phyloP scores from a whole-genome alignment of 2,888 invertebrate species.

The Gastrophysa polygoni region DNA sequence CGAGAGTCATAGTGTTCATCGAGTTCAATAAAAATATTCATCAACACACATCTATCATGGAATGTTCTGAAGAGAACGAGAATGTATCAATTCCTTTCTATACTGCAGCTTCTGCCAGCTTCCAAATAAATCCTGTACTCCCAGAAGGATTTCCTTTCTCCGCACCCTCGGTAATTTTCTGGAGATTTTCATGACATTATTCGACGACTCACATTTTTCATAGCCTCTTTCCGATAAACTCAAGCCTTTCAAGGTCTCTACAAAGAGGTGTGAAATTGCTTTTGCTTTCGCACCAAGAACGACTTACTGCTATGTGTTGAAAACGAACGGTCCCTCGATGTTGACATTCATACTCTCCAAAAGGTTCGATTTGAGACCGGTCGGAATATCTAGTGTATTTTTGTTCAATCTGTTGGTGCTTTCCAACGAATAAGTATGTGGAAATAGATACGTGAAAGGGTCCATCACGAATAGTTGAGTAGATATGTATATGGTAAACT shows the following conservation, averaged over 20 bases:
- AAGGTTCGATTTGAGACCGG: background rate
- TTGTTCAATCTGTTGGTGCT: background rate
- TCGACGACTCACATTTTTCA: conserved; percentile 19
- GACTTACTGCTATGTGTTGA: conserved; percentile 2
- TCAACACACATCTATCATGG: too few species aligned
- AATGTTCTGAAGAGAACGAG: background rate
- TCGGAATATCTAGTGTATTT: background rate
- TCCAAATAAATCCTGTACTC: background rate
- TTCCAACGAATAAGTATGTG: too few species aligned
- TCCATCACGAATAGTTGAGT: too few species aligned
- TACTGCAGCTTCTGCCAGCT: background rate
- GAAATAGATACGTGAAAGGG: too few species aligned
- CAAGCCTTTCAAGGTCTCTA: conserved; percentile 8
- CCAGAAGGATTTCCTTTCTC: conserved; percentile 2
- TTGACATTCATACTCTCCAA: background rate
- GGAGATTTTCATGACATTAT: conserved; percentile 2
- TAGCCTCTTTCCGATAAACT: conserved; percentile 15
- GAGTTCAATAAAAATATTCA: too few species aligned
- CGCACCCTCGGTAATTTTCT: background rate
- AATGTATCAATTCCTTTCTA: conserved; percentile 2
- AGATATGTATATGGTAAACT: too few species aligned
- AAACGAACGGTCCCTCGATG: background rate
- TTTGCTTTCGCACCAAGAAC: conserved; percentile 9
- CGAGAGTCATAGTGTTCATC: too few species aligned
- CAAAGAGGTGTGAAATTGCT: conserved; percentile 24